Evolutionary conservation across 2,888 invertebrate genomes (phyloP), one percentile per base, ranked within the genome.

Genomic region (Plutella xylostella): DNA sequence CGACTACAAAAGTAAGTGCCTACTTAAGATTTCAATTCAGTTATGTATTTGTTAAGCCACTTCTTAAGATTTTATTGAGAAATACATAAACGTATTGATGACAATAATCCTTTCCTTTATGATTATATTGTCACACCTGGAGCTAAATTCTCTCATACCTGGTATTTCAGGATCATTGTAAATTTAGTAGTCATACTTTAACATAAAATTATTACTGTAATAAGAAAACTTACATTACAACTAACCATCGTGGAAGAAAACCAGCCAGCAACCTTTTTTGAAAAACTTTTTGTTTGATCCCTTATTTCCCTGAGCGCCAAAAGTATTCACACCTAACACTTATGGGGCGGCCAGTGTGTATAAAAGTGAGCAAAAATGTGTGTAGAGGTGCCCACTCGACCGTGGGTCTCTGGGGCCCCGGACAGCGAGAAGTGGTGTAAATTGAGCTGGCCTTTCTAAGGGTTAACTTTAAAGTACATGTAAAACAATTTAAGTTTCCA

Each of bases 311-410:
- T 46, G 41, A 48, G 38, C 42, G 51, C 58, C 48, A 53, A 77
- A 70, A 65, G 68, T 66, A 66, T 74, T 72, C 66, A 71, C 79
- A 75, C 80, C 77, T 72, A 54, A 54, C 61, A 55, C 58, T 60
- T 57, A 58, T 66, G 72, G 76, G 76, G 71, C 63, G 68, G 60
- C 63, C 64, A 69, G 72, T 65, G 73, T 74, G 77, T 74, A n/a
- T n/a, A 74, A 76, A 77, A 72, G 70, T 63, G 63, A 63, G 68
- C 71, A 71, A 65, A 72, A 69, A 68, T 63, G 69, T 31, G 31
- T 18, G 30, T 73, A 65, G 75, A 74, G 69, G 66, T 74, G 66
- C 73, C 73, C 70, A 82, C 77, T 80, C 77, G 75, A 73, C 65
- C 82, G 71, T 71, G 57, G 51, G 42, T 51, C 76, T 80, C 79